Percentiles rank a stretch among this genome's conserved stretches.
These are phyloP conservation scores for Saccopteryx leptura DNA, from an alignment of 2,113 vertebrate genomes.

Conservation along the genomic window DNA sequence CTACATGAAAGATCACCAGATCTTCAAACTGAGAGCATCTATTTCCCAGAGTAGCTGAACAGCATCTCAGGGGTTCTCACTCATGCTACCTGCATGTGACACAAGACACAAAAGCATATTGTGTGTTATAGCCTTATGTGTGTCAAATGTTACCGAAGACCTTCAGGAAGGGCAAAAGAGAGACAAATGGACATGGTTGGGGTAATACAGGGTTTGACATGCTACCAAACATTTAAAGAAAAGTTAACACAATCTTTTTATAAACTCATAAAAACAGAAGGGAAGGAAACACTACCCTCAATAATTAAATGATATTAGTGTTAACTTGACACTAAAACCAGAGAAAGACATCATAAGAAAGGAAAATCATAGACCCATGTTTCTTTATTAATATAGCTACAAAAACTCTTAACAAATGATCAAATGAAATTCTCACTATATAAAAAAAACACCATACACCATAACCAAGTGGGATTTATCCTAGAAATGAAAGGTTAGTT, in stretches of 20 bases:
- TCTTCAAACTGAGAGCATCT: background rate
- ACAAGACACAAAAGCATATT: background rate
- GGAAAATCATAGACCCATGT: background rate
- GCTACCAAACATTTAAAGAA: background rate
- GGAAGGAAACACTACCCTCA: background rate
- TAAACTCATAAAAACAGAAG: background rate
- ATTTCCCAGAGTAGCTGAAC: background rate
- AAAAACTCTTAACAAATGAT: background rate
- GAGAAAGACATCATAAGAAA: background rate
- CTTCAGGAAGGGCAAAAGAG: background rate
- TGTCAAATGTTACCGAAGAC: background rate
- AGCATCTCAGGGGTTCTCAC: background rate
- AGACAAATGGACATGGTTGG: background rate
- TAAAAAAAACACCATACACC: background rate
- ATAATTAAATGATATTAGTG: background rate
- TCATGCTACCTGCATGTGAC: background rate
- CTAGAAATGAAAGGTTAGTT: background rate
- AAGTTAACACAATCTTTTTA: background rate
- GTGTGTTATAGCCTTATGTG: background rate
- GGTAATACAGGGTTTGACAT: background rate
- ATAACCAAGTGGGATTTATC: background rate
- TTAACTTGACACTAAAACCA: background rate
- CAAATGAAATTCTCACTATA: background rate
- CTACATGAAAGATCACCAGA: background rate
- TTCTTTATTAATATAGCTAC: background rate